Conservation (phyloP, 2,797 vertebrate species). For the Artibeus jamaicensis region DNA sequence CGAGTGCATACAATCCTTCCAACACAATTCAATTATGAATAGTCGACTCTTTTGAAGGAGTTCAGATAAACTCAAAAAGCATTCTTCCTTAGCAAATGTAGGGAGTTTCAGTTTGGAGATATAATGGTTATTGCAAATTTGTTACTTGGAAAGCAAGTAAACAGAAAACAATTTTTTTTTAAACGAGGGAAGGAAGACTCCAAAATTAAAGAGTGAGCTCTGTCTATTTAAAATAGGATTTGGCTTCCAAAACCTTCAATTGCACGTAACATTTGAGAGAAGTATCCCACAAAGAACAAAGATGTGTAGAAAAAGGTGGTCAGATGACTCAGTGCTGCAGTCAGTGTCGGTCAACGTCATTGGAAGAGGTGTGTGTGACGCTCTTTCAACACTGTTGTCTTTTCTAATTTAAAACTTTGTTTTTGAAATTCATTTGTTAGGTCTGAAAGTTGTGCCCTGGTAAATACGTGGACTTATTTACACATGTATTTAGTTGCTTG, state of each 20-base stretch:
- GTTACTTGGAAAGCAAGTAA: background rate
- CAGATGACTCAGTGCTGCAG: background rate
- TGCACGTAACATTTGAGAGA: slow-evolving; percentile 18
- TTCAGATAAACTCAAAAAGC: background rate
- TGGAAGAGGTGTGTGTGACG: background rate
- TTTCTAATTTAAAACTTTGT: slow-evolving; percentile 36
- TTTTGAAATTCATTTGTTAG: slow-evolving; percentile 18
- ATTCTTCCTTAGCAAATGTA: slow-evolving; percentile 4
- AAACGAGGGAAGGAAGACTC: background rate
- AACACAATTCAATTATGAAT: background rate
- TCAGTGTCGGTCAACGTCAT: background rate
- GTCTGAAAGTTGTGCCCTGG: background rate
- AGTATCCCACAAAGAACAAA: background rate
- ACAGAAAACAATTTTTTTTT: background rate
- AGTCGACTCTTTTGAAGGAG: background rate
- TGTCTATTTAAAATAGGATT: slow-evolving; percentile 13
- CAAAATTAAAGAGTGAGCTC: background rate
- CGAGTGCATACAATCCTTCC: background rate
- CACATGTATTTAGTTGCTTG: background rate
- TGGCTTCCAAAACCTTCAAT: background rate
- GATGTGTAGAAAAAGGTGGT: background rate
- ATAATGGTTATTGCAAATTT: background rate
- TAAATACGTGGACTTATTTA: background rate
- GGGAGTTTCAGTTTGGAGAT: background rate
- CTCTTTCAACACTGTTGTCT: background rate